A percentile compares a stretch with the other conserved stretches of the same genome.
Conservation (phyloP, 2,113 vertebrate species). For the Alaudala cheleensis region DNA sequence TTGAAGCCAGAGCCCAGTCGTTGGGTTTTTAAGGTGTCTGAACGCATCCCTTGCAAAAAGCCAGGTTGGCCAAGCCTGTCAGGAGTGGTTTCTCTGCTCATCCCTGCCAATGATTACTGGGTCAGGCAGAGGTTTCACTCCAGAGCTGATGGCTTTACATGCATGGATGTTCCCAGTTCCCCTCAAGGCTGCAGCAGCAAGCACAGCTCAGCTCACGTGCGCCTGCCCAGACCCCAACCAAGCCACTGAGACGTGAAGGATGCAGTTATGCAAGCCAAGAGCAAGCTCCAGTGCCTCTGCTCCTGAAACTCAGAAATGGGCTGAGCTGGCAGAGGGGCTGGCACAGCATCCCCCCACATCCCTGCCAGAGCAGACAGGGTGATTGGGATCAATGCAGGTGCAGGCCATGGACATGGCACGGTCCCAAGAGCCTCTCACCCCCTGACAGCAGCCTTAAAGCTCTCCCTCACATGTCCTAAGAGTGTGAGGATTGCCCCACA, state of each 20-base stretch:
- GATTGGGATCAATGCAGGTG: background rate
- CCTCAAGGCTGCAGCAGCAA: constrained; percentile 26
- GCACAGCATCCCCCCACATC: background rate
- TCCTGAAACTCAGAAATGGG: background rate
- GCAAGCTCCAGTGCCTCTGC: background rate
- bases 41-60: background rate
- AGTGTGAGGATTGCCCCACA: background rate
- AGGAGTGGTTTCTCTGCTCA: background rate
- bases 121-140: constrained; percentile 45
- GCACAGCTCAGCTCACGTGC: background rate
- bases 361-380: rapidly evolving
- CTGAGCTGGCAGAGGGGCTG: background rate
- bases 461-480: background rate
- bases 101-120: constrained; percentile 20
- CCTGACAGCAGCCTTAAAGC: background rate
- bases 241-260: constrained; percentile 10
- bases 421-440: background rate
- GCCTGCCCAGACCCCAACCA: background rate
- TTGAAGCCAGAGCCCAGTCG: background rate
- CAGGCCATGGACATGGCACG: rapidly evolving
- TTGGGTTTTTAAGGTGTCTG: background rate
- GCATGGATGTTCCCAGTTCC: constrained; percentile 40
- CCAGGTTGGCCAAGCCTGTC: background rate
- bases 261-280: background rate
- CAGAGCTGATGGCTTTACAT: constrained; percentile 15